Percentiles rank a stretch among this genome's conserved stretches.
phyloP scores from a whole-genome alignment of 2,888 invertebrate genomes.

The Drosophila limbata region DNA sequence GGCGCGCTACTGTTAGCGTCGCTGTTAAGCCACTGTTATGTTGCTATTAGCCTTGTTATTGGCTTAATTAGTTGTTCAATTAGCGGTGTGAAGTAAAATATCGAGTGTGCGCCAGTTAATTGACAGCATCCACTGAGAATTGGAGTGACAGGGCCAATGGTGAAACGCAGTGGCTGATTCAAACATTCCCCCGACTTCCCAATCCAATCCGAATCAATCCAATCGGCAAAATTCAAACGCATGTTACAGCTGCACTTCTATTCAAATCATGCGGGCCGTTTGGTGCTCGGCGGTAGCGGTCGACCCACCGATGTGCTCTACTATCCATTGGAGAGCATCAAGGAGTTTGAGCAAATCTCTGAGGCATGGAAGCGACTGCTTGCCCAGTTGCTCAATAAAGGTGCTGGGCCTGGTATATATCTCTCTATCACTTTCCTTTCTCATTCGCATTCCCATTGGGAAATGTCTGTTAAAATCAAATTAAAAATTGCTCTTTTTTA shows the following conservation, averaged over 20 bases:
- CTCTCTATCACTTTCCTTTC: background rate
- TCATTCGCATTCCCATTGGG: background rate
- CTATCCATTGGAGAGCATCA: conserved; percentile 93
- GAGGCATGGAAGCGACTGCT: conserved; percentile 92
- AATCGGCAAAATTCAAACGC: conserved; percentile 79
- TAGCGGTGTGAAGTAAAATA: conserved; percentile 34
- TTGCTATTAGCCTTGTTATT: conserved; percentile 27
- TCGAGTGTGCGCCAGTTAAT: conserved; percentile 46
- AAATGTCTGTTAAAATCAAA: background rate
- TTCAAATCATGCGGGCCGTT: conserved; percentile 91
- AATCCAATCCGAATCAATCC: conserved; percentile 1
- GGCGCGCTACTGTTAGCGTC: conserved; percentile 35
- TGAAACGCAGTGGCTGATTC: conserved; percentile 45
- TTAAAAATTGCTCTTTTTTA: background rate
- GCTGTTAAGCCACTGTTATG: conserved; percentile 45
- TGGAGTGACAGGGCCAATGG: conserved; percentile 32
- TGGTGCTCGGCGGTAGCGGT: conserved; percentile 86
- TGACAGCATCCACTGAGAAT: conserved; percentile 42
- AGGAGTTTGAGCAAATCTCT: conserved; percentile 93
- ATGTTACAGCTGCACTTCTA: conserved; percentile 94
- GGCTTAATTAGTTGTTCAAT: conserved; percentile 47
- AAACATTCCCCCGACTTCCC: conserved; percentile 28
- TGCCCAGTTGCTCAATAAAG: conserved; percentile 89
- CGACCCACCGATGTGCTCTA: conserved; percentile 85
- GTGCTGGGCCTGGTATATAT: conserved; percentile 80